Evolutionary conservation across 1,140 invertebrate species (phyloP), one percentile per base, ranked within the genome.

Genomic region (Schmidtea mediterranea): DNA sequence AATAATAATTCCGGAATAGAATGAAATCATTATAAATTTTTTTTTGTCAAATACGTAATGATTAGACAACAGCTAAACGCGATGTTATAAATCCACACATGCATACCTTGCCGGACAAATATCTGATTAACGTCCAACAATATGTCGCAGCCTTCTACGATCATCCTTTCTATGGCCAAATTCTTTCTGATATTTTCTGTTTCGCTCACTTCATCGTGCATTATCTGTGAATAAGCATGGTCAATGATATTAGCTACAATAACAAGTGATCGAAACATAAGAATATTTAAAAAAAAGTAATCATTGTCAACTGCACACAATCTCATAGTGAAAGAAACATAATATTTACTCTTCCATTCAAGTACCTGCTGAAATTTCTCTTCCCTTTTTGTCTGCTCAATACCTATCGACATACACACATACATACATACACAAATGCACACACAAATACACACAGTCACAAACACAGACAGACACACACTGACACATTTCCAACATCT

Each of bases 141-240:
- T 56, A 89, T 84, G 62, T 89, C 82, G 67, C 82, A 90, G 2
- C 82, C 82, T 63, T 87, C 82, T 0, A 84, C 76, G 45, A 90
- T 89, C 80, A 89, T 87, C 49, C 83, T 68, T 66, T 90, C 82
- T 15, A 87, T 80, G 0, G 82, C 79, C 52, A 90, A 66, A 61
- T 89, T 89, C 61, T 87, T 87, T 15, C 83, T 65, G 39, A 89
- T 72, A 66, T 87, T 87, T 65, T 89, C 83, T 0, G 83, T 90
- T 62, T 87, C 82, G 57, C 80, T 84, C 3, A 89, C 81, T 57
- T 67, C 65, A 56, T 67, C 64, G 53, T 66, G 64, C 65, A 67
- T 67, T 24, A 63, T 58, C 65, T 67, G 54, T 41, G 40, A 38
- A 37, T 15, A 22, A 47, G 26, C 18, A 47, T 36, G 26, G 26